Evolutionary conservation across 1,140 invertebrate genomes (phyloP), one percentile per base, ranked within the genome.

Genomic region (Saccostrea glomerata): DNA sequence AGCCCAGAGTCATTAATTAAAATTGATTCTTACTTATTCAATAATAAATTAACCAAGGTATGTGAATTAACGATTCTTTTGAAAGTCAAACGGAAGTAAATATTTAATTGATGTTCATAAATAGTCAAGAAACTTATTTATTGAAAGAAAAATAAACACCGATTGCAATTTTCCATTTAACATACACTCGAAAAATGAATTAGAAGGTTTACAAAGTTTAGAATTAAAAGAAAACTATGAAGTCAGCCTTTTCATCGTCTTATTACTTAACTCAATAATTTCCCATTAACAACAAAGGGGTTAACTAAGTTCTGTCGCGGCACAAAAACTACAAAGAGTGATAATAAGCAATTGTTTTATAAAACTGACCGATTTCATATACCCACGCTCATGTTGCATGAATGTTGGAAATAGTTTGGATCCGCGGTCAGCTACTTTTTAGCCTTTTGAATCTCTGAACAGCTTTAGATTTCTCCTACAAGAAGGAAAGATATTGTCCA

Each of bases 11-110:
- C 30, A 73, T 15, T 73, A 30, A 73, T 30, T 30, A 73, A 73
- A 73, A 73, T 73, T 30, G 66, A 73, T 73, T 73, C 2, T 73
- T 30, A 30, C 25, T 73, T 30, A 73, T 30, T 73, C 70, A 73
- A 73, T 73, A 30, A 40, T 73, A 36, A 73, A 73, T 73, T 73
- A 73, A 73, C 70, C 25, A 30, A 30, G 70, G 70, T 73, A 73
- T 73, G 25, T 30, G 17, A 73, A 73, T 36, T 73, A 73, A 73
- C 70, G 70, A 73, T 73, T 73, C 70, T 36, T 30, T 73, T 73
- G 70, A 73, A 11, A 73, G 70, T 15, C 30, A 4, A 36, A 30
- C 23, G 70, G 70, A 73, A 73, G 70, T 73, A 25, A 73, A 73
- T 73, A 73, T 73, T 73, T 73, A 36, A 36, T 25, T 30, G 70